phyloP scores from a whole-genome alignment of 2,888 invertebrate species.

The Chesias legatella region DNA sequence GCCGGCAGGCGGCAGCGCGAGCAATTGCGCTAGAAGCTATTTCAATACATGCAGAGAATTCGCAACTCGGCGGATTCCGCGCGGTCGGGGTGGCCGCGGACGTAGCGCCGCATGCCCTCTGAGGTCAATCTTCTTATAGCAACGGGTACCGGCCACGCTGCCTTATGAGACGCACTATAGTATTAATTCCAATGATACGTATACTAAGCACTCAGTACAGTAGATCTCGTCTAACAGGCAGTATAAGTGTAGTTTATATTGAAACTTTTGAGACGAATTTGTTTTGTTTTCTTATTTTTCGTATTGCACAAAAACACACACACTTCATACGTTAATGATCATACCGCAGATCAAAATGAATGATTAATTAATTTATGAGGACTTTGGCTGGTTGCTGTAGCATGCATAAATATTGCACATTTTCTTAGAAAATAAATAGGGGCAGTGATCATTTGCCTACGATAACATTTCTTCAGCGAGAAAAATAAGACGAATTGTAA shows the following conservation, averaged over 20 bases:
- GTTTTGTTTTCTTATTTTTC: no score
- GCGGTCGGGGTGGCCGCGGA: conserved; percentile 38
- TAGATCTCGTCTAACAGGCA: no score
- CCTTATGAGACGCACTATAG: conserved; percentile 5
- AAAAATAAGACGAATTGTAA: no score
- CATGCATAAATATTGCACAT: not conserved
- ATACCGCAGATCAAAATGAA: conserved; percentile 26
- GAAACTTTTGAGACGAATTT: no score
- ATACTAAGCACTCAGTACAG: no score
- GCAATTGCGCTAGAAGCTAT: conserved; percentile 66
- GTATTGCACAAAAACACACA: no score
- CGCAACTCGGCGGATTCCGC: conserved; percentile 63
- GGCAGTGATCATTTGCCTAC: no score
- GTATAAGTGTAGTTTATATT: no score
- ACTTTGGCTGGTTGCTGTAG: conserved; percentile 24
- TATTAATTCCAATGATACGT: no score
- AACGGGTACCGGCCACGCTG: conserved; percentile 4
- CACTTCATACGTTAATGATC: conserved; percentile 36
- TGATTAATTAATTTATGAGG: conserved; percentile 28
- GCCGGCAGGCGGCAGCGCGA: conserved; percentile 46
- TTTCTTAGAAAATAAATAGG: no score
- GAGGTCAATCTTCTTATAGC: conserved; percentile 43
- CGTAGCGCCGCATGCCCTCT: conserved; percentile 33
- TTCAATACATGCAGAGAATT: conserved; percentile 71
- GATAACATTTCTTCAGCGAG: no score